Percentiles rank a stretch among this genome's conserved stretches.
Evolutionary conservation across 2,797 vertebrate genomes (phyloP).

Genomic region (Platyrinchus mystaceus): DNA sequence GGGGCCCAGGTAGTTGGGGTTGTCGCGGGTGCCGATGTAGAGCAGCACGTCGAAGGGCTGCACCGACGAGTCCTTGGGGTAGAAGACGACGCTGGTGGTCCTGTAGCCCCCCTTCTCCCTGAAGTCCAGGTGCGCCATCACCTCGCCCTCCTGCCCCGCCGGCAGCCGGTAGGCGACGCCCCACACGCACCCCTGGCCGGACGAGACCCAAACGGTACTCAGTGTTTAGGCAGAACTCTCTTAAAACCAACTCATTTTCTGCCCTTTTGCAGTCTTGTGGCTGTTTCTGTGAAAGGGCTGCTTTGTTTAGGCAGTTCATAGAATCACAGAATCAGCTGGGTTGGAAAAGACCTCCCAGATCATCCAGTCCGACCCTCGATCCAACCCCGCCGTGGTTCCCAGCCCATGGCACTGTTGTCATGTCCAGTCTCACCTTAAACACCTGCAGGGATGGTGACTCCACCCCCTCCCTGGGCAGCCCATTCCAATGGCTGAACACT

Average conservation of each 20-base stretch:
- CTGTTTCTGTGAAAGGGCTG: neutral
- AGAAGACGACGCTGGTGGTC: conserved; percentile 86
- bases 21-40: conserved; percentile 92
- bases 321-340: too few relatives aligned
- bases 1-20: conserved; percentile 95
- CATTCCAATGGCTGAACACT: too few relatives aligned
- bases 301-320: neutral
- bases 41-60: conserved; percentile 82
- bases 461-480: too few relatives aligned
- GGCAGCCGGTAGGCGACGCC: conserved; percentile 95
- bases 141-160: conserved; percentile 88
- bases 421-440: too few relatives aligned
- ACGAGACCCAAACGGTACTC: neutral
- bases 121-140: conserved; percentile 93
- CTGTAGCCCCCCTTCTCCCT: conserved; percentile 95
- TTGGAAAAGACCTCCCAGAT: too few relatives aligned
- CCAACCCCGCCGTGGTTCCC: too few relatives aligned
- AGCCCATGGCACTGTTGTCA: too few relatives aligned
- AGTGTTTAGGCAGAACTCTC: neutral
- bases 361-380: too few relatives aligned
- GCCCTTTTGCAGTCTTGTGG: neutral
- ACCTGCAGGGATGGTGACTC: too few relatives aligned
- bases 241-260: neutral
- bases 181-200: conserved; percentile 89
- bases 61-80: conserved; percentile 81